Conservation (phyloP, 2,888 invertebrate species). For the Mesopsocus fuscifrons region DNA sequence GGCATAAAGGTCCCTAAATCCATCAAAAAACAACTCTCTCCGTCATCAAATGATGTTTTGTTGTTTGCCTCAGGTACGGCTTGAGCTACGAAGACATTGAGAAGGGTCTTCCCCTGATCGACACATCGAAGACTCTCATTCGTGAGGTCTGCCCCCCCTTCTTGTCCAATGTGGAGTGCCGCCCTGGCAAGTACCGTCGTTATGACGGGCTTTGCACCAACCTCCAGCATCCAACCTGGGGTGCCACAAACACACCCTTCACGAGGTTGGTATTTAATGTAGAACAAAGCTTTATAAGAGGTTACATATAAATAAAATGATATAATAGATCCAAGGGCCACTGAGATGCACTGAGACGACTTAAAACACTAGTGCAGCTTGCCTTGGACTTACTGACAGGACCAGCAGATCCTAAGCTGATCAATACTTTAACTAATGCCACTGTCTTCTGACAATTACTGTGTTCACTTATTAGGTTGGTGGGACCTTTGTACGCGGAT, state of each 20-base stretch:
- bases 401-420: too few relatives aligned
- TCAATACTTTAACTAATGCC: too few relatives aligned
- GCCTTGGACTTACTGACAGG: too few relatives aligned
- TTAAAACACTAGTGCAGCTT: too few relatives aligned
- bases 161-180: slow-evolving; percentile 70
- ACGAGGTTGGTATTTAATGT: slow-evolving; percentile 40
- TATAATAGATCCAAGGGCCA: too few relatives aligned
- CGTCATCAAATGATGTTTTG: too few relatives aligned
- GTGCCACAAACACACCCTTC: slow-evolving; percentile 66
- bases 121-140: slow-evolving; percentile 71
- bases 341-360: too few relatives aligned
- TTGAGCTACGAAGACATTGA: slow-evolving; percentile 71
- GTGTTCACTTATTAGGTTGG: slow-evolving; percentile 30
- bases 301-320: too few relatives aligned
- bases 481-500: slow-evolving; percentile 67
- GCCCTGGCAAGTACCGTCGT: slow-evolving; percentile 71
- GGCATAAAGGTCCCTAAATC: too few relatives aligned
- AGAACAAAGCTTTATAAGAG: slow-evolving; percentile 1
- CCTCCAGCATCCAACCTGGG: slow-evolving; percentile 76
- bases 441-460: too few relatives aligned
- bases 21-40: too few relatives aligned
- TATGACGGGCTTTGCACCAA: slow-evolving; percentile 81
- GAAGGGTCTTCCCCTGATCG: slow-evolving; percentile 68
- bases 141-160: slow-evolving; percentile 75
- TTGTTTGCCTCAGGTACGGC: slow-evolving; percentile 46